These are phyloP conservation scores for Apodemus agrarius DNA, from an alignment of 2,797 vertebrate genomes.

Conservation along the genomic window DNA sequence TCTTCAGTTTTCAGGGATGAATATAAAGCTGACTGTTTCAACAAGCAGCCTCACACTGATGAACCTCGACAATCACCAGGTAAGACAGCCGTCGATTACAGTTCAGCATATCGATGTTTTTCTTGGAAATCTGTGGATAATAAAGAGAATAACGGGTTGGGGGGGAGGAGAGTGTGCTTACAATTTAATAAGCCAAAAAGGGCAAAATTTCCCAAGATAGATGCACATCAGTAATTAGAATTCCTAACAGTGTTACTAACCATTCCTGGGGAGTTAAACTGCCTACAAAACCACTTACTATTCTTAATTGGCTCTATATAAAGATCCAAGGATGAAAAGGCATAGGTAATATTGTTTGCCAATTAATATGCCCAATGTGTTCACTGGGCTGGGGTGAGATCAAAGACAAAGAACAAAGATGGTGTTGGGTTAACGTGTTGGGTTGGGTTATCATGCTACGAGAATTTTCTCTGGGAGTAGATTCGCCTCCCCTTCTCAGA, in stretches of 20 bases:
- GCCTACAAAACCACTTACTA: not conserved
- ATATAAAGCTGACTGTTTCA: constrained; percentile 93
- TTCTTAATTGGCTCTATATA: not conserved
- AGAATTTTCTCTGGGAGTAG: not conserved
- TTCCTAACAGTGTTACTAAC: not conserved
- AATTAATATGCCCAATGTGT: not conserved
- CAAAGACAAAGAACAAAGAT: not conserved
- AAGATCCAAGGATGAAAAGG: constrained; percentile 32
- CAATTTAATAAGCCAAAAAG: constrained; percentile 30
- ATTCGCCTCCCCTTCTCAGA: not conserved
- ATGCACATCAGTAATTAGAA: constrained; percentile 14
- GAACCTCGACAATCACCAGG: constrained; percentile 92
- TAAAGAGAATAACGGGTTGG: constrained; percentile 29
- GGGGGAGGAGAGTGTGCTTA: not conserved
- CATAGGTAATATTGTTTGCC: not conserved
- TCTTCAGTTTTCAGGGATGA: constrained; percentile 94
- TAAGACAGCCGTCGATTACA: constrained; percentile 79
- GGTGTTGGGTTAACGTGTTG: not conserved
- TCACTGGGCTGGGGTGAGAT: not conserved
- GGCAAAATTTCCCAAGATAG: not conserved
- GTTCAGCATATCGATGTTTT: constrained; percentile 8
- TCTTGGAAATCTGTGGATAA: not conserved
- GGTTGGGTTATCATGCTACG: not conserved
- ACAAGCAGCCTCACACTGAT: constrained; percentile 92
- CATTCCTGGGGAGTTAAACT: not conserved